Evolutionary conservation across 2,113 vertebrate species (phyloP).

Genomic region (Galeopterus variegatus): DNA sequence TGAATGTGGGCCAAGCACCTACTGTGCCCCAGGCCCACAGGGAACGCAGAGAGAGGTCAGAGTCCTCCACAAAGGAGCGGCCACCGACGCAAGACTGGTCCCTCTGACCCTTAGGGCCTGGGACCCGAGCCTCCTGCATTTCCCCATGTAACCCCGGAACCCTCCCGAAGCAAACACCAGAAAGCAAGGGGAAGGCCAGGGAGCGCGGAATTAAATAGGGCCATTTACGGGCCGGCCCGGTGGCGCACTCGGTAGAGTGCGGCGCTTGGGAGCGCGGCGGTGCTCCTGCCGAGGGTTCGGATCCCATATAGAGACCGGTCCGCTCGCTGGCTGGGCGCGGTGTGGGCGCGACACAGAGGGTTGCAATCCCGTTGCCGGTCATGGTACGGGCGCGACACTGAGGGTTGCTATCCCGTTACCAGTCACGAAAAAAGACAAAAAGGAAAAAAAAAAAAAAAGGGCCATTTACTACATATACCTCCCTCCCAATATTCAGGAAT

Average conservation of each 20-base stretch:
- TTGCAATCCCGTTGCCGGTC: too few relatives aligned
- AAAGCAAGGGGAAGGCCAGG: not conserved
- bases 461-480: accelerated
- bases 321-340: too few relatives aligned
- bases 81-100: not conserved
- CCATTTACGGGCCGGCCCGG: too few relatives aligned
- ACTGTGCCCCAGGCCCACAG: not conserved
- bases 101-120: accelerated
- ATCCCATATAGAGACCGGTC: too few relatives aligned
- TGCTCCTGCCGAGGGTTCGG: too few relatives aligned
- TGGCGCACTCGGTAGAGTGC: too few relatives aligned
- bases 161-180: not conserved
- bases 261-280: too few relatives aligned
- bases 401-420: too few relatives aligned
- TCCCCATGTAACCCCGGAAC: not conserved
- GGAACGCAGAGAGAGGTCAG: accelerated
- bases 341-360: too few relatives aligned
- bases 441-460: too few relatives aligned
- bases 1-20: accelerated
- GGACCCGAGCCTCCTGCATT: accelerated
- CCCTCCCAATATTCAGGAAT: not conserved
- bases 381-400: too few relatives aligned
- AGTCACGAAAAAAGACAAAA: too few relatives aligned
- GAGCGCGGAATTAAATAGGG: accelerated
- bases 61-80: accelerated